These are phyloP conservation scores for Pollachius pollachius DNA, from an alignment of 2,113 vertebrate species.

Conservation along the genomic window DNA sequence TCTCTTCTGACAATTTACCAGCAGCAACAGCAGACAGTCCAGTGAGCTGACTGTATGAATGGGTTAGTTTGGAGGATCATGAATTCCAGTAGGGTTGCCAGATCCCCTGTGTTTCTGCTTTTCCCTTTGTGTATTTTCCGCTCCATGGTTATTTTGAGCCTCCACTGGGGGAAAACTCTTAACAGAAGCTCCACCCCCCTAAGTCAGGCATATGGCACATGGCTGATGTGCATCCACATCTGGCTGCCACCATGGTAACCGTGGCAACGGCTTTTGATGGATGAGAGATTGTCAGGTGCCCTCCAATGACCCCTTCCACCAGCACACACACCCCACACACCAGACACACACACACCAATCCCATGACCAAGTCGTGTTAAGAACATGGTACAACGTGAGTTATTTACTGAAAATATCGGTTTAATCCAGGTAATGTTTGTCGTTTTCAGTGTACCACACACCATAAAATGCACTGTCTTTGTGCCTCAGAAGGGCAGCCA, in stretches of 20 bases:
- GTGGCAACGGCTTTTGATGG: constrained; percentile 35
- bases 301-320: too few species aligned
- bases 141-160: constrained; percentile 65
- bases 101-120: constrained; percentile 20
- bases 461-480: too few species aligned
- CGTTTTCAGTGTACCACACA: too few species aligned
- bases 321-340: not conserved
- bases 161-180: constrained; percentile 53
- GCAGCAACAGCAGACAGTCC: too few species aligned
- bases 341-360: not conserved
- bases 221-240: constrained; percentile 63
- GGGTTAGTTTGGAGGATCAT: not conserved
- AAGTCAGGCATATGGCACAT: constrained; percentile 30
- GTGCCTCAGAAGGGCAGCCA: too few species aligned
- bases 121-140: constrained; percentile 34
- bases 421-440: too few species aligned
- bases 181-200: constrained; percentile 49
- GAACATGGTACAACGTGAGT: too few species aligned
- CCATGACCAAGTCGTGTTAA: too few species aligned
- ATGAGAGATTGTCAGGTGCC: constrained; percentile 12
- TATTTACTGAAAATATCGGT: too few species aligned
- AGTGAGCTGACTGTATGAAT: not conserved
- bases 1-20: too few species aligned
- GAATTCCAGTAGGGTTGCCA: constrained; percentile 2
- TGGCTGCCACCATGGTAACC: constrained; percentile 67